Base-by-base conservation (phyloP, 2,888 invertebrate genomes). In the Taenaris catops region DNA sequence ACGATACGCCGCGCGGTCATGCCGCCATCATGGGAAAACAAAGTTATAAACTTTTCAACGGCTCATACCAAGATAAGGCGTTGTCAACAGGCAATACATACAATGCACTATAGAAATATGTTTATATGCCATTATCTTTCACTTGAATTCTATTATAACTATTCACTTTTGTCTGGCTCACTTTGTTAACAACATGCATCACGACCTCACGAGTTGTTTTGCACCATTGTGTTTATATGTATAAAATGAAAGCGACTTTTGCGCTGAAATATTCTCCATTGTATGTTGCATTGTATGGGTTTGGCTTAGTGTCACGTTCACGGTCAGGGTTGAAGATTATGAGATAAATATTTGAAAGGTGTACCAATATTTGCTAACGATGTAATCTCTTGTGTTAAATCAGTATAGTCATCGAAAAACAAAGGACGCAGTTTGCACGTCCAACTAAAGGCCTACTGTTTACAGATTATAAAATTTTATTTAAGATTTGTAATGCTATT, bases 121-220 rank as follows among this genome's bases (percentile, higher is more conserved):
- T 28, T 28, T 24, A 25, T 11, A 29, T 29, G 19, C 2, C 14
- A 28, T 28, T 28, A 25, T 28, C 23, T 31, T 8, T 10, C 5
- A 8, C 14, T 7, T 8, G 2, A 25, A n/a, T 8, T 16, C 14
- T 17, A 17, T 20, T 20, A n/a, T 20, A 6, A 23, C 14, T 11
- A 10, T 38, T 27, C 23, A 8, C 10, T 34, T 34, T 41, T 41
- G 34, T 34, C 25, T 21, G 18, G 9, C 2, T 20, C 28, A 16
- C 21, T 37, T 32, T 25, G 17, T 18, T 25, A 25, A 18, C n/a
- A n/a, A 18, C 29, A 33, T 35, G 28, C 25, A 24, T 38, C 41
- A 42, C 32, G 41, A 42, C 23, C 31, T 42, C 41, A 38, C 41
- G 41, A 41, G 26, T 27, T 32, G 34, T 37, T 34, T 34, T 34